phyloP scores from a whole-genome alignment of 2,797 vertebrate species.

The Danio aesculapii region DNA sequence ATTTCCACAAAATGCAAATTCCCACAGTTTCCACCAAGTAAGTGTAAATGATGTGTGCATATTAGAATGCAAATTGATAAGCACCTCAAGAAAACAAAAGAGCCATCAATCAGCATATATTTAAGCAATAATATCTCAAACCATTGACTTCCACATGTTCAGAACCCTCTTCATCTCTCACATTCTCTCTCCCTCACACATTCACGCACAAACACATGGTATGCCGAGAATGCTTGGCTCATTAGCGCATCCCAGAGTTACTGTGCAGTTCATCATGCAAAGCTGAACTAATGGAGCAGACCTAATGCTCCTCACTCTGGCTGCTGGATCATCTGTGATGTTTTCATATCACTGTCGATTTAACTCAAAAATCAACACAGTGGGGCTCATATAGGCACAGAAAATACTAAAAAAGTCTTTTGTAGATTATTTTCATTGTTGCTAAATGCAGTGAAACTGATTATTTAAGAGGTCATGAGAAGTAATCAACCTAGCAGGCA shows the following conservation, averaged over 20 bases:
- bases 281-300: conserved; percentile 62
- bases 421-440: background rate
- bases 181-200: background rate
- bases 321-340: conserved; percentile 52
- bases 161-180: background rate
- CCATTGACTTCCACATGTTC: conserved; percentile 25
- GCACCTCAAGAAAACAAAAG: conserved; percentile 16
- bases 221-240: conserved; percentile 51
- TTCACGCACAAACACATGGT: conserved; percentile 29
- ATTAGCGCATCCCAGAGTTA: conserved; percentile 59
- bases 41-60: background rate
- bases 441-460: conserved; percentile 7
- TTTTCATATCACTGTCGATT: conserved; percentile 53
- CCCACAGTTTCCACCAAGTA: background rate
- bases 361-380: conserved; percentile 57
- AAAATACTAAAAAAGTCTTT: background rate
- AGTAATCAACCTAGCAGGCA: too few relatives aligned
- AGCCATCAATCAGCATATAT: background rate
- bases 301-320: conserved; percentile 57
- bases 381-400: conserved; percentile 36
- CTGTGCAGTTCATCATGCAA: conserved; percentile 57
- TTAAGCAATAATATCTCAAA: conserved; percentile 17
- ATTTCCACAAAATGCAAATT: too few relatives aligned
- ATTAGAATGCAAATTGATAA: conserved; percentile 3
- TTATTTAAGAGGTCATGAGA: background rate